phyloP scores from a whole-genome alignment of 2,888 invertebrate species.

The Volucella inflata region DNA sequence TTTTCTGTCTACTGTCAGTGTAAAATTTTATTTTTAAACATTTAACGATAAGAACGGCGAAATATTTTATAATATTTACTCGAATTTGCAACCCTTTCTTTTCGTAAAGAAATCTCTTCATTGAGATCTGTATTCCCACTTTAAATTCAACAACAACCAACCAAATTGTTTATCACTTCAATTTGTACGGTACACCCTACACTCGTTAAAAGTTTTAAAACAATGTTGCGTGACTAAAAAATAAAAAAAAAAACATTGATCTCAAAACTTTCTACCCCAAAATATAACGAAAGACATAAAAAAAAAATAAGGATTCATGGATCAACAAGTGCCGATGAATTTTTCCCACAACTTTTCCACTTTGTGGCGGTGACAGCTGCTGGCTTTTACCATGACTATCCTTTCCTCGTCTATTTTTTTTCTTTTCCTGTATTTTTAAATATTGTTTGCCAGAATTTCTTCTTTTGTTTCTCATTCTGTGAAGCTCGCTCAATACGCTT shows the following conservation, averaged over 20 bases:
- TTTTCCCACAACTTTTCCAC: constrained; percentile 50
- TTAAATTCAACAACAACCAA: neutral
- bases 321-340: constrained; percentile 69
- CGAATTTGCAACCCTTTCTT: too few species aligned
- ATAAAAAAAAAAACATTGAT: constrained; percentile 36
- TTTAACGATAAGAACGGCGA: too few species aligned
- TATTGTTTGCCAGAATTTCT: constrained; percentile 56
- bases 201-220: constrained; percentile 24
- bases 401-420: neutral
- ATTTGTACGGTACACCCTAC: neutral
- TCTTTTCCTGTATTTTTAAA: constrained; percentile 15
- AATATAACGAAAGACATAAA: constrained; percentile 7
- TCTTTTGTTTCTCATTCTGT: constrained; percentile 34
- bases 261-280: constrained; percentile 26
- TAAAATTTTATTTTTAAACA: too few species aligned
- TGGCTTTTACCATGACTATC: constrained; percentile 2
- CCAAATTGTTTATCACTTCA: constrained; percentile 7
- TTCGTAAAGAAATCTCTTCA: too few species aligned
- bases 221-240: constrained; percentile 54
- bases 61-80: too few species aligned
- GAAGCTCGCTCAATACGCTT: constrained; percentile 47
- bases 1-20: too few species aligned
- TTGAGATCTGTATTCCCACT: too few species aligned
- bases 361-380: constrained; percentile 13
- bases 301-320: constrained; percentile 47